Percentiles rank a stretch among this genome's conserved stretches.
These are phyloP conservation scores for Drosophila greeni DNA, from an alignment of 2,888 invertebrate species.

Conservation along the genomic window DNA sequence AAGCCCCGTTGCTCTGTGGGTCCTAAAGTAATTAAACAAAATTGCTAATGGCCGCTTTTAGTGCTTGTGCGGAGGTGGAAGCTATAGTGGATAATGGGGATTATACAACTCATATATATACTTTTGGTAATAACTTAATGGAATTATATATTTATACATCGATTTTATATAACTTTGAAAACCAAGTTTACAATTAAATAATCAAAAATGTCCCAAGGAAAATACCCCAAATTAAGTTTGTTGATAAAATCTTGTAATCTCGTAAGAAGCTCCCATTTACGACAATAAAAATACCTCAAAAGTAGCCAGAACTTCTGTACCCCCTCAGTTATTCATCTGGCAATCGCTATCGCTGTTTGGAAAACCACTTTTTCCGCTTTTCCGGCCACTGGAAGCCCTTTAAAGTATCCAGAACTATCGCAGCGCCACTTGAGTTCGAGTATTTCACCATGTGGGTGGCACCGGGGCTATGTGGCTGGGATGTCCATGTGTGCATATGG, in stretches of 20 bases:
- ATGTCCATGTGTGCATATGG: constrained; percentile 11
- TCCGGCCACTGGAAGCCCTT: constrained; percentile 11
- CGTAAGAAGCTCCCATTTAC: rapidly evolving
- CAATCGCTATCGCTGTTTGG: neutral
- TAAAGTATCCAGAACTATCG: constrained; percentile 28
- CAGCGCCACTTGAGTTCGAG: neutral
- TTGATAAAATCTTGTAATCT: too few relatives aligned
- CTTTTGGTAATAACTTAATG: too few relatives aligned
- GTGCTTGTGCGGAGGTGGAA: neutral
- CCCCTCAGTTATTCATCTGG: neutral
- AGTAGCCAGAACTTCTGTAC: neutral
- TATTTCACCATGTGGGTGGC: constrained; percentile 37
- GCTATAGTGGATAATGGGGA: neutral
- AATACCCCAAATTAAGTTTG: too few relatives aligned
- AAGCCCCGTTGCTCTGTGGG: neutral
- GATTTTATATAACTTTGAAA: too few relatives aligned
- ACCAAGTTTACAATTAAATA: too few relatives aligned
- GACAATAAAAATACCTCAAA: neutral
- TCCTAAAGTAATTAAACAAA: constrained; percentile 26
- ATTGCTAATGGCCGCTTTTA: constrained; percentile 21
- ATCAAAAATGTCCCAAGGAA: too few relatives aligned
- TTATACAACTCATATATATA: too few relatives aligned
- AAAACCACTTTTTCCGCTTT: constrained; percentile 1
- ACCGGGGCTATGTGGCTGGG: constrained; percentile 3
- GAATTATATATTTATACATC: too few relatives aligned